A percentile compares a stretch with the other conserved stretches of the same genome.
Conservation (phyloP, 2,113 vertebrate species). For the Myodes glareolus region DNA sequence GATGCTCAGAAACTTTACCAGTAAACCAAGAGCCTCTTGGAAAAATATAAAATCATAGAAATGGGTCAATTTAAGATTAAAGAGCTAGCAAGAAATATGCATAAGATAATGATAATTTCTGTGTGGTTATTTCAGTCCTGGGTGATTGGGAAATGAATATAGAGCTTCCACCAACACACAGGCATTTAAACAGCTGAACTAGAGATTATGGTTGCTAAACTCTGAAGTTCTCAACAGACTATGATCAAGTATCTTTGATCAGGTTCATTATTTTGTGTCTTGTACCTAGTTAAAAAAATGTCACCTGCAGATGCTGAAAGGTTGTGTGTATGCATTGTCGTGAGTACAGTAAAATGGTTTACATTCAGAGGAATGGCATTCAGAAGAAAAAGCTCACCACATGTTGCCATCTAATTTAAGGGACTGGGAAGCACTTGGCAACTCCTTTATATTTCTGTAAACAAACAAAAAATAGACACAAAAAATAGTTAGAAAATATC, state of each 20-base stretch:
- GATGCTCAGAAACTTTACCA: no score
- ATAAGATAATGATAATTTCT: no score
- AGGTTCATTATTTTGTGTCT: background rate
- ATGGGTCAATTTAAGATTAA: no score
- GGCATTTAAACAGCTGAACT: background rate
- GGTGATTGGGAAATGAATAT: no score
- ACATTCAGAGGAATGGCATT: background rate
- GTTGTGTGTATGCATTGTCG: no score
- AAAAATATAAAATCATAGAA: no score
- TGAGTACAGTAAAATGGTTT: background rate
- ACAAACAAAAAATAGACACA: background rate
- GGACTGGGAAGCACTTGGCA: fast-evolving
- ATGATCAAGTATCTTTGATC: background rate
- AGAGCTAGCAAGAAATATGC: no score
- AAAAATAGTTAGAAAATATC: background rate
- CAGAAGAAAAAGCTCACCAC: background rate
- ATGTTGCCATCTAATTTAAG: background rate
- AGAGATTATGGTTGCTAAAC: background rate
- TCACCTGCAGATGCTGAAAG: background rate
- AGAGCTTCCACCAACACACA: no score
- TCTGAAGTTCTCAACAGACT: no score
- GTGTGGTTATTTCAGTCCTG: no score
- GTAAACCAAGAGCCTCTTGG: no score
- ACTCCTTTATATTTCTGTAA: background rate
- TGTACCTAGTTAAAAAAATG: background rate